Percentiles rank a stretch among this genome's conserved stretches.
phyloP scores from a whole-genome alignment of 2,113 vertebrate genomes.

The Hydrolagus affinis region DNA sequence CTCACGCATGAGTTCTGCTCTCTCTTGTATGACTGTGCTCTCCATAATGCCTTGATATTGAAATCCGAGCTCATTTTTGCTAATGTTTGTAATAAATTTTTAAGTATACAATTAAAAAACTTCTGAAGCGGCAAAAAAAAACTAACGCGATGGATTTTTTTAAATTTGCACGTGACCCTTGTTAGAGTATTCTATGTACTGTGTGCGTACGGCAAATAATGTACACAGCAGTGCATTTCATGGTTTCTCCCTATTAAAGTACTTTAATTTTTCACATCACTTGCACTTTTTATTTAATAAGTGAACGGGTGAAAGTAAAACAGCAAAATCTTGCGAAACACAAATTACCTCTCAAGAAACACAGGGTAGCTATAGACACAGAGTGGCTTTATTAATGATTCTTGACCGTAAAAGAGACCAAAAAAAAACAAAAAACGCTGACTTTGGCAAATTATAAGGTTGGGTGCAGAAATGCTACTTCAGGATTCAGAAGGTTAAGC shows the following conservation, averaged over 20 bases:
- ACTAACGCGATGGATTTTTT: constrained; percentile 64
- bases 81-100: constrained; percentile 82
- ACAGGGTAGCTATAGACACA: constrained; percentile 59
- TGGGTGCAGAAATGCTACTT: constrained; percentile 84
- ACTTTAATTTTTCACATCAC: constrained; percentile 32
- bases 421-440: constrained; percentile 69
- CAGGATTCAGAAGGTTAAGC: constrained; percentile 89
- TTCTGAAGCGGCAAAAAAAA: constrained; percentile 75
- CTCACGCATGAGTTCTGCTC: background rate
- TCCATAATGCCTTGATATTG: constrained; percentile 72
- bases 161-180: constrained; percentile 73
- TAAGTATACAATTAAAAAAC: constrained; percentile 78
- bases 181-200: constrained; percentile 71
- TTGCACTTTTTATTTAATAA: constrained; percentile 58
- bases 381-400: constrained; percentile 80
- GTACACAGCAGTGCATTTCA: constrained; percentile 37
- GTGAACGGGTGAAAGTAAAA: constrained; percentile 69
- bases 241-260: constrained; percentile 30
- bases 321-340: constrained; percentile 57
- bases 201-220: constrained; percentile 50
- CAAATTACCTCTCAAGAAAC: constrained; percentile 69
- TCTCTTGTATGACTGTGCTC: constrained; percentile 48
- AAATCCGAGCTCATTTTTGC: constrained; percentile 76
- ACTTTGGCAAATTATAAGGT: constrained; percentile 74
- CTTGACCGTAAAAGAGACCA: constrained; percentile 66